Conservation (phyloP, 2,113 vertebrate genomes). For the Pterocles gutturalis region DNA sequence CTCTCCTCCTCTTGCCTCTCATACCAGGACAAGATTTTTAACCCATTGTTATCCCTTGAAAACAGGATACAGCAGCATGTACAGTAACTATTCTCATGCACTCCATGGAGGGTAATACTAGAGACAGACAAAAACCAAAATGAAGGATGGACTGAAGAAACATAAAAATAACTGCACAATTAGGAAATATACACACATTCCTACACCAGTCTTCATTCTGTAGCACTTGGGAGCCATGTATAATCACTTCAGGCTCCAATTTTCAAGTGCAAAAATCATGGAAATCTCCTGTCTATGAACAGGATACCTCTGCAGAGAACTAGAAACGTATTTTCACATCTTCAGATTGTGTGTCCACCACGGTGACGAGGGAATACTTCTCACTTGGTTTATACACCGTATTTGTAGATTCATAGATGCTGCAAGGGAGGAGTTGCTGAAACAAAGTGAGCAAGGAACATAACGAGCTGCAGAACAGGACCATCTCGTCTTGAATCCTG, state of each 20-base stretch:
- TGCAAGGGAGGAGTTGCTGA: background rate
- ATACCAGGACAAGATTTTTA: background rate
- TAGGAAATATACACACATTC: background rate
- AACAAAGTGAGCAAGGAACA: background rate
- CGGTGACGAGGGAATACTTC: background rate
- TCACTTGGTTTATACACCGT: background rate
- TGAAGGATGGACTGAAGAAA: background rate
- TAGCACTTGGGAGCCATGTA: background rate
- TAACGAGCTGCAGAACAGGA: slow-evolving; percentile 7
- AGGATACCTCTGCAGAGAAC: background rate
- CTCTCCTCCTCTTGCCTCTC: background rate
- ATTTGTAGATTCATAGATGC: background rate
- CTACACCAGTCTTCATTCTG: background rate
- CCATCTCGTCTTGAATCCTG: slow-evolving; percentile 21
- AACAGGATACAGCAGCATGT: background rate
- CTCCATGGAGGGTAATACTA: background rate
- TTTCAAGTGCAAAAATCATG: background rate
- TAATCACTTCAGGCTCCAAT: background rate
- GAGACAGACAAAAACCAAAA: background rate
- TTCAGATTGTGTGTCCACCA: background rate
- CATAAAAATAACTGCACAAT: background rate
- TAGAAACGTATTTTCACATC: background rate
- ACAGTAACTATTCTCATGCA: background rate
- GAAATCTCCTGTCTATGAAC: background rate
- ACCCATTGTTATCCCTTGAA: background rate